Evolutionary conservation across 1,140 invertebrate genomes (phyloP), one percentile per base, ranked within the genome.

Genomic region (Macrobrachium rosenbergii): DNA sequence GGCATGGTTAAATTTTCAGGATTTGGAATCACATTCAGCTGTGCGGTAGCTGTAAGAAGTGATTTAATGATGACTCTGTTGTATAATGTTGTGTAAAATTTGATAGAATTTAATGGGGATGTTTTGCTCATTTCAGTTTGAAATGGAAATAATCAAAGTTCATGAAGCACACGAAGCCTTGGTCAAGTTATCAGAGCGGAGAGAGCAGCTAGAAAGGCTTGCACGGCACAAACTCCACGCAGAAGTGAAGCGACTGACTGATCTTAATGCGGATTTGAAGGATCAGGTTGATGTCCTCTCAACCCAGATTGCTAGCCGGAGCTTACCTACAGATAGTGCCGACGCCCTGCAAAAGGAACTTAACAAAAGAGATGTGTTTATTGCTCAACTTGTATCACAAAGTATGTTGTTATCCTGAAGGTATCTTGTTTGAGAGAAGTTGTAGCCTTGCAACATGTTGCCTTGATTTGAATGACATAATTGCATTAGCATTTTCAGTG

Each of bases 111-210:
- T 37, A 37, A 37, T 37, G 28, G 3, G 28, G 28, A 37, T 37
- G 28, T 37, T 37, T 37, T 37, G 28, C 28, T 37, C 3, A 3
- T 88, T 91, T 73, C 91, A 97, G 94, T 93, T 98, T 90, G 97
- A 98, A 91, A 94, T 96, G 90, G 97, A 98, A 92, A 95, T 98
- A 87, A 93, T 96, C 52, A 97, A 97, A 91, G 95, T 99, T 0
- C 96, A 98, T 88, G 94, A 95, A 69, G 95, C 95, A 0, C 96
- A 98, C 90, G 96, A 98, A 91, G 96, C 96, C 88, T 92, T 99
- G 43, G 96, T 97, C 2, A 95, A 95, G 21, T 96, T 96, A 0
- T 96, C 96, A 79, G 96, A 98, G 90, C 94, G 97, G 79, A 92
- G 97, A 64, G 97, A 99, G 92, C 93, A 95, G 84, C 92, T 99